Base-by-base conservation (phyloP, 2,113 vertebrate species). In the Mugil cephalus region DNA sequence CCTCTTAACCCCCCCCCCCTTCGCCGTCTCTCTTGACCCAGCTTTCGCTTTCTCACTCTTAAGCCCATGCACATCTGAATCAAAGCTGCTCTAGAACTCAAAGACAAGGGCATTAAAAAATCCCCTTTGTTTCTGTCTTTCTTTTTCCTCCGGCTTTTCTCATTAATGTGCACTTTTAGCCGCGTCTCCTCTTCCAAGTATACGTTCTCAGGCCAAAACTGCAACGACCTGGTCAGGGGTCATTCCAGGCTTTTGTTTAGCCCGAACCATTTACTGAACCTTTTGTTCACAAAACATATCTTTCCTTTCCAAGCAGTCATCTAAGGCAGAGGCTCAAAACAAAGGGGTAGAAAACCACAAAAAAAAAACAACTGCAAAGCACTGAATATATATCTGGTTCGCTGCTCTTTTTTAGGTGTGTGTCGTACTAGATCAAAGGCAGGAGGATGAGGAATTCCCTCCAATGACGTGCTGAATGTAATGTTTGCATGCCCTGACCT, bases 401-500 rank as follows among this genome's bases (percentile, higher is more conserved):
- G 21, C 56, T 42, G 24, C 52, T 68, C 40, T 55, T 39, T 75
- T 70, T 52, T 42, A 35, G 12, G 2, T 30, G 9, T 62, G 19
- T 36, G 40, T 18, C 56, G 55, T 18, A 45, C 12, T 19, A 51
- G 38, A 60, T 39, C 14, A 21, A 52, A 54, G 67, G 38, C 13
- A 13, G 8, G 35, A 55, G 14, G 54, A 69, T 69, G 14, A 74
- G 18, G 46, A 58, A 87, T 89, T 84, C 79, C 65, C 45, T 24
- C 72, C 77, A 76, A n/a, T 42, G 61, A 78, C 80, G 73, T 62
- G 46, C 36, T 71, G 43, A 46, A 65, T 81, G 69, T 68, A 69
- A 77, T 85, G 81, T 87, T 90, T 92, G 75, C 56, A 34, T 74
- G 72, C 40, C 82, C 75, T 68, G 85, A 89, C 89, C 82, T 86